Evolutionary conservation across 2,888 invertebrate species (phyloP), one percentile per base, ranked within the genome.

Genomic region (Drosophila meridiana): DNA sequence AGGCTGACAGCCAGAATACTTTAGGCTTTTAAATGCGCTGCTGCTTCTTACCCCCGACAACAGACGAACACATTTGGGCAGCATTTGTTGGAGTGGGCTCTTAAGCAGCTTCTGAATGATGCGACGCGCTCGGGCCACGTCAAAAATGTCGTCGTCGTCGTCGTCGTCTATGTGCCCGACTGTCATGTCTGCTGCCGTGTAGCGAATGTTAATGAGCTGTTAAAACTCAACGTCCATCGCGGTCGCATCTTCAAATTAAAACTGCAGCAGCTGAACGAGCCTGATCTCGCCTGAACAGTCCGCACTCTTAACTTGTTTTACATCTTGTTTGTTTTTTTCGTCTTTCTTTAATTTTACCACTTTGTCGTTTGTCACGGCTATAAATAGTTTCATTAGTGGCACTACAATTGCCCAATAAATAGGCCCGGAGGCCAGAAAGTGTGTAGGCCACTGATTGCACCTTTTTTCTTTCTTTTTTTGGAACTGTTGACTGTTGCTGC

Each of bases 21-120:
- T 87, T 89, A 73, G 76, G 80, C 87, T 86, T 78, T 86, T 89
- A 86, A 84, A 81, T 76, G 84, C 69, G 68, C 63, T 20, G n/a
- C 42, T 47, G 53, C 82, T 45, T 55, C 32, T 34, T 34, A 30
- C 55, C 64, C 47, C 72, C 56, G 42, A 9, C 45, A 13, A 11
- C 36, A n/a, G 13, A 32, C n/a, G 36, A 55, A 62, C 69, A 57
- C 68, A 78, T 81, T 81, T 74, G 70, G 69, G 34, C 62, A 56
- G 57, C 43, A 52, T 50, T 53, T 36, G 43, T 38, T 56, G 75
- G 71, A 82, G 80, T 82, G 85, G 78, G 80, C 89, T 87, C 76
- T 89, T 87, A 84, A 87, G 87, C 85, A 84, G 85, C 89, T 82
- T 74, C 85, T 78, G 87, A 73, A 74, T 75, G 80, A 80, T 78